Percentiles rank a stretch among this genome's conserved stretches.
Conservation (phyloP, 2,888 invertebrate genomes). For the Anodontia alba region DNA sequence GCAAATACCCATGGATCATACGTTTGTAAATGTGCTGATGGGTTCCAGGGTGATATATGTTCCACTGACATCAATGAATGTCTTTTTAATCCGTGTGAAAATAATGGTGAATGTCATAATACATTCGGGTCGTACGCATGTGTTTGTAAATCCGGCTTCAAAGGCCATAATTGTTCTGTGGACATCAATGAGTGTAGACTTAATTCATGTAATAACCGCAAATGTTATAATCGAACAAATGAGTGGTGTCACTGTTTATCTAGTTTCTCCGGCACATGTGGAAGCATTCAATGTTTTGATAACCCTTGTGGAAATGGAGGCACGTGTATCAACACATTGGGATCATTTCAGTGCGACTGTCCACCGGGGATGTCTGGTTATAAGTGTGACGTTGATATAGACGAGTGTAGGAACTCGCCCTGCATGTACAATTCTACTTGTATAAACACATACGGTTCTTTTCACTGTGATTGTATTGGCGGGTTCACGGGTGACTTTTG, state of each 20-base stretch:
- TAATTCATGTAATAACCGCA: no score
- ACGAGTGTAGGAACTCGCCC: constrained; percentile 28
- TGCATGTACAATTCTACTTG: constrained; percentile 26
- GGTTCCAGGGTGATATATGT: constrained; percentile 32
- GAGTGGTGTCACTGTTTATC: no score
- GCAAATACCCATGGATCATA: constrained; percentile 22
- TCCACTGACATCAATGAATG: constrained; percentile 52
- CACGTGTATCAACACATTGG: constrained; percentile 31
- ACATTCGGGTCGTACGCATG: constrained; percentile 29
- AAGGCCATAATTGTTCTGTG: constrained; percentile 25
- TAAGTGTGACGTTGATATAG: constrained; percentile 28
- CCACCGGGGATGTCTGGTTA: constrained; percentile 17
- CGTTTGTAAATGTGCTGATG: constrained; percentile 22
- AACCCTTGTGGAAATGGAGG: constrained; percentile 22
- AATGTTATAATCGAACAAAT: no score
- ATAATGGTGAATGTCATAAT: constrained; percentile 47
- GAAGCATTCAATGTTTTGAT: constrained; percentile 35
- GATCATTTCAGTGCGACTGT: constrained; percentile 35
- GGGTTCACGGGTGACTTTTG: constrained; percentile 36
- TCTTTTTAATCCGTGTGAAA: constrained; percentile 52
- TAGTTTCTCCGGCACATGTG: no score
- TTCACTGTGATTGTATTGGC: constrained; percentile 20
- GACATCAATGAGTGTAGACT: constrained; percentile 40
- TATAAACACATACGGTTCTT: constrained; percentile 24
- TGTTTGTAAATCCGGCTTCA: constrained; percentile 25